phyloP scores from a whole-genome alignment of 1,140 invertebrate genomes.

The Meloidogyne floridensis region DNA sequence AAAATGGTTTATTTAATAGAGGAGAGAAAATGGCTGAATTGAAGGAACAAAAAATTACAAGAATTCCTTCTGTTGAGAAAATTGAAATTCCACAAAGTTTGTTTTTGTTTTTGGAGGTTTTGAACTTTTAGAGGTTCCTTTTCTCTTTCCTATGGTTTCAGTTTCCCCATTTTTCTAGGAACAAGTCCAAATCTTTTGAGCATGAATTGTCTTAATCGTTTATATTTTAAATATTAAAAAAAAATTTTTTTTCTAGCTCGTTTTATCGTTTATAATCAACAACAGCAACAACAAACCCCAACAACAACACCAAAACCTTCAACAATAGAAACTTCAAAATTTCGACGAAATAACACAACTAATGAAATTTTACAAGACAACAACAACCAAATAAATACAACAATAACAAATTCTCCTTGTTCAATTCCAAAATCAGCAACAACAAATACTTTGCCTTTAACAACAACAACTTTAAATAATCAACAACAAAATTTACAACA shows the following conservation, averaged over 20 bases:
- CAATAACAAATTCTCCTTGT: not conserved
- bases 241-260: conserved; percentile 42
- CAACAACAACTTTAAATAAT: not conserved
- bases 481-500: conserved; percentile 12
- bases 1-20: not conserved
- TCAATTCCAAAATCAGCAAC: conserved; percentile 51
- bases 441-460: conserved; percentile 19
- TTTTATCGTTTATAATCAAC: conserved; percentile 45
- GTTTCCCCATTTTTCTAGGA: too few relatives aligned
- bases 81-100: conserved; percentile 49
- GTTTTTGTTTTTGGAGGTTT: conserved; percentile 20
- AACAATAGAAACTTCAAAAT: not conserved
- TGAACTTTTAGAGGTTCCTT: too few relatives aligned
- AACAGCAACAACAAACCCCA: conserved; percentile 1
- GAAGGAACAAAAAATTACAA: conserved; percentile 14
- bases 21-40: conserved; percentile 24
- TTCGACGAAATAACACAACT: conserved; percentile 21
- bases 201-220: too few relatives aligned
- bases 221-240: conserved; percentile 27
- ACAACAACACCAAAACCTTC: not conserved
- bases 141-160: too few relatives aligned
- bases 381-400: not conserved
- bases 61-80: conserved; percentile 50
- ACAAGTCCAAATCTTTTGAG: too few relatives aligned
- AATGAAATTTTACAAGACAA: conserved; percentile 7